Percentiles rank a stretch among this genome's conserved stretches.
Evolutionary conservation across 2,113 vertebrate genomes (phyloP).

Genomic region (Lepidiolamprologus cunningtoni): DNA sequence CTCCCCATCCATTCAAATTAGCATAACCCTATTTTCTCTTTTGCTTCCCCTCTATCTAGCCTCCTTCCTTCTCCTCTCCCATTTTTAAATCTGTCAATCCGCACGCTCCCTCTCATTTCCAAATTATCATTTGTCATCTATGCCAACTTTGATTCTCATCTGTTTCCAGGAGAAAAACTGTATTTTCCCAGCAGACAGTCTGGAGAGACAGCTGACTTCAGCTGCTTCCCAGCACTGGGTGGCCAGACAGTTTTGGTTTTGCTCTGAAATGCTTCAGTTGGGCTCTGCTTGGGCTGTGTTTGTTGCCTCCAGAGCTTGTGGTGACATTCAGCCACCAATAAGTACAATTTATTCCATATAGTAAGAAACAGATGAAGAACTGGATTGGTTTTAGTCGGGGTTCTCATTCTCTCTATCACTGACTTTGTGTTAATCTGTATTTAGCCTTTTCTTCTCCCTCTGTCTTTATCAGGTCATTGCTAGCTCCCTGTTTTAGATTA

Average conservation of each 20-base stretch:
- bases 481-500: neutral
- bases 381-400: neutral
- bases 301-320: neutral
- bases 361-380: neutral
- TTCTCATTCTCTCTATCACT: neutral
- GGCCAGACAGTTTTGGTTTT: neutral
- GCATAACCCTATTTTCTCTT: neutral
- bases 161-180: slow-evolving; percentile 14
- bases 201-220: slow-evolving; percentile 14
- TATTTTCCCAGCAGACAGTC: neutral
- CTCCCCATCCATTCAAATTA: slow-evolving; percentile 28
- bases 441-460: neutral
- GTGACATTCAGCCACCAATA: neutral
- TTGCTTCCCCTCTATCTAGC: neutral
- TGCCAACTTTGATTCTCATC: slow-evolving; percentile 24
- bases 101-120: neutral
- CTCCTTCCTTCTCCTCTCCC: neutral
- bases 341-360: neutral
- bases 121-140: neutral
- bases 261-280: neutral
- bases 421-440: neutral
- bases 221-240: slow-evolving; percentile 1
- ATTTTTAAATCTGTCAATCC: neutral
- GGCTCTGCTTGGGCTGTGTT: neutral
- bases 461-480: neutral